Evolutionary conservation across 2,797 vertebrate genomes (phyloP).

Genomic region (Enteromius argenteus): DNA sequence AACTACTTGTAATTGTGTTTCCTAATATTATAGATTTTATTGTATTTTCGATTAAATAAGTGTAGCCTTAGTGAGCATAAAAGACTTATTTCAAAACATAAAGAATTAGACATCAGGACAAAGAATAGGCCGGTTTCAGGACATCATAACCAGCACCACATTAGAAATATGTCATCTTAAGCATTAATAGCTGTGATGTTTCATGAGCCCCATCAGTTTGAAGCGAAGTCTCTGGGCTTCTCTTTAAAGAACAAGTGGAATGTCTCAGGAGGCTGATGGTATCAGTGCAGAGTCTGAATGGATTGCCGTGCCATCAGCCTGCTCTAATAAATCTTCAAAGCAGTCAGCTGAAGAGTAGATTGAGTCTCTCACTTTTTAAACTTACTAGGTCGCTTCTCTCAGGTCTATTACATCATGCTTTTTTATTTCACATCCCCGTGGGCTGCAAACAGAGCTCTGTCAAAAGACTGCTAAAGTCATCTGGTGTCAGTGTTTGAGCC

Average conservation of each 20-base stretch:
- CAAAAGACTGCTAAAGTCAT: conserved; percentile 14
- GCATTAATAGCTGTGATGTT: conserved; percentile 5
- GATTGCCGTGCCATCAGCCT: not conserved
- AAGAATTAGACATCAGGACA: not conserved
- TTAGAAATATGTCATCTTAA: not conserved
- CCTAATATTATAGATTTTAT: not conserved
- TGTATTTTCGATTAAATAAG: not conserved
- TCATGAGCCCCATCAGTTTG: not conserved
- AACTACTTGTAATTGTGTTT: not conserved
- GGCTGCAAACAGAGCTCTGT: conserved; percentile 6
- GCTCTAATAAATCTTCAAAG: conserved; percentile 26
- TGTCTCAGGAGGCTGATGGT: conserved; percentile 6
- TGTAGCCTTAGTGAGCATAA: not conserved
- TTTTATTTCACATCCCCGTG: not conserved
- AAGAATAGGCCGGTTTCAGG: no score
- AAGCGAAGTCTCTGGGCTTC: not conserved
- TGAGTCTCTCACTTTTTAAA: conserved; percentile 18
- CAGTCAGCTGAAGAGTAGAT: not conserved
- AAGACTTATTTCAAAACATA: not conserved
- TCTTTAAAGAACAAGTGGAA: not conserved
- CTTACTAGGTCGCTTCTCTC: conserved; percentile 10
- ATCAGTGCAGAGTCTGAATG: conserved; percentile 11
- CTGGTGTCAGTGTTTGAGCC: not conserved
- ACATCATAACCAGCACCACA: not conserved
- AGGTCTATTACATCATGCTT: conserved; percentile 21